Conservation (phyloP, 1,140 invertebrate species). For the Drosophila willistoni region DNA sequence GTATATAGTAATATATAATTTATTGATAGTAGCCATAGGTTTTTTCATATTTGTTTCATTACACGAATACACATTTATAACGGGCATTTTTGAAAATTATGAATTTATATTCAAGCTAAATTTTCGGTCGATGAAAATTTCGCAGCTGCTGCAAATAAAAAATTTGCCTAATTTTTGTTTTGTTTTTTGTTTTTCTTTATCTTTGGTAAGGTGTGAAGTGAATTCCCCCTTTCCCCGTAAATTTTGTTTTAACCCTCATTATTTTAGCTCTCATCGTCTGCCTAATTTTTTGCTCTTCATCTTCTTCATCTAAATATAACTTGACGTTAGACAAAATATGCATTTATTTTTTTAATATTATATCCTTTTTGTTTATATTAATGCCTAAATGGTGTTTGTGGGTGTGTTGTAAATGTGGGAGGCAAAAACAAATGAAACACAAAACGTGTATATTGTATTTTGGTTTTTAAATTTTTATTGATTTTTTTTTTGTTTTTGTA, state of each 20-base stretch:
- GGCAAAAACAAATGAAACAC: slow-evolving; percentile 56
- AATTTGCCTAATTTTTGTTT: slow-evolving; percentile 58
- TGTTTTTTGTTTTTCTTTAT: slow-evolving; percentile 20
- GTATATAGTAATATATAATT: slow-evolving; percentile 39
- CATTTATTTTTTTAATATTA: slow-evolving; percentile 40
- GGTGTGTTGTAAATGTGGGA: slow-evolving; percentile 13
- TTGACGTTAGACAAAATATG: slow-evolving; percentile 77
- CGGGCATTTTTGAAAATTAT: slow-evolving; percentile 26
- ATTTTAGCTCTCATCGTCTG: slow-evolving; percentile 17
- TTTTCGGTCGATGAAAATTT: slow-evolving; percentile 26
- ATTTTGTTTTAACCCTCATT: slow-evolving; percentile 47
- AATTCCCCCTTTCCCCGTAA: slow-evolving; percentile 29
- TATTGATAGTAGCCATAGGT: slow-evolving; percentile 52
- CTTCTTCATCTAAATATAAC: slow-evolving; percentile 63
- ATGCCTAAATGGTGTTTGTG: slow-evolving; percentile 50
- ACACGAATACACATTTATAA: slow-evolving; percentile 71
- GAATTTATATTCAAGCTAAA: slow-evolving; percentile 66
- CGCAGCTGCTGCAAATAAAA: slow-evolving; percentile 53
- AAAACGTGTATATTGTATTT: slow-evolving; percentile 50
- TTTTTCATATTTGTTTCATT: slow-evolving; percentile 26
- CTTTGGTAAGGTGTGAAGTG: slow-evolving; percentile 21
- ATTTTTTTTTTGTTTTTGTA: slow-evolving; percentile 44
- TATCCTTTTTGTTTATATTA: slow-evolving; percentile 42
- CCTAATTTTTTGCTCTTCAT: slow-evolving; percentile 35
- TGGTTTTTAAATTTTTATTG: slow-evolving; percentile 53